These are phyloP conservation scores for Pristionchus mayeri DNA, from an alignment of 2,888 invertebrate species.

Conservation along the genomic window DNA sequence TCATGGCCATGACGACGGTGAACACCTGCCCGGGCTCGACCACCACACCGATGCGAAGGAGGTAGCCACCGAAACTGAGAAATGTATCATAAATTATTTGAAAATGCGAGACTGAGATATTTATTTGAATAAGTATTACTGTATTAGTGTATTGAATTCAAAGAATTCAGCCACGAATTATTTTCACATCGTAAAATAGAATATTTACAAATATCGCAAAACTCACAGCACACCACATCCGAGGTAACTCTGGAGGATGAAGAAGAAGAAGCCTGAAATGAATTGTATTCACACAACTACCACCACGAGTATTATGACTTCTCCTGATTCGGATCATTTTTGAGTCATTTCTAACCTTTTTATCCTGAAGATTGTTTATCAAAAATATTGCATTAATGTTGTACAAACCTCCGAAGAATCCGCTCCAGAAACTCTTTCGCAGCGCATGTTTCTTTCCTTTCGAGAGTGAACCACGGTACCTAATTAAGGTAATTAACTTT, in stretches of 20 bases:
- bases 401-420: constrained; percentile 65
- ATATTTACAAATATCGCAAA: no score
- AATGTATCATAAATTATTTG: background rate
- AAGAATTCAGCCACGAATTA: no score
- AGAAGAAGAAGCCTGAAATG: constrained; percentile 63
- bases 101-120: no score
- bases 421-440: constrained; percentile 67
- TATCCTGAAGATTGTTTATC: no score
- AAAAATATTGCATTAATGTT: no score
- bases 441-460: constrained; percentile 64
- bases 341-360: no score
- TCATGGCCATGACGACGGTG: constrained; percentile 66
- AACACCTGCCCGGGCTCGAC: constrained; percentile 68
- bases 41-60: constrained; percentile 64
- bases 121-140: background rate
- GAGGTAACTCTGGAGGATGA: constrained; percentile 50
- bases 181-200: background rate
- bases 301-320: no score
- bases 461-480: constrained; percentile 46
- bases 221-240: constrained; percentile 64
- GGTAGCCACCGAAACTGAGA: constrained; percentile 64
- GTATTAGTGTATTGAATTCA: no score
- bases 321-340: no score
- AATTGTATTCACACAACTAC: no score
- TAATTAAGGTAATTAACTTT: background rate